Conservation (phyloP, 2,797 vertebrate genomes). For the Poecilia wingei region DNA sequence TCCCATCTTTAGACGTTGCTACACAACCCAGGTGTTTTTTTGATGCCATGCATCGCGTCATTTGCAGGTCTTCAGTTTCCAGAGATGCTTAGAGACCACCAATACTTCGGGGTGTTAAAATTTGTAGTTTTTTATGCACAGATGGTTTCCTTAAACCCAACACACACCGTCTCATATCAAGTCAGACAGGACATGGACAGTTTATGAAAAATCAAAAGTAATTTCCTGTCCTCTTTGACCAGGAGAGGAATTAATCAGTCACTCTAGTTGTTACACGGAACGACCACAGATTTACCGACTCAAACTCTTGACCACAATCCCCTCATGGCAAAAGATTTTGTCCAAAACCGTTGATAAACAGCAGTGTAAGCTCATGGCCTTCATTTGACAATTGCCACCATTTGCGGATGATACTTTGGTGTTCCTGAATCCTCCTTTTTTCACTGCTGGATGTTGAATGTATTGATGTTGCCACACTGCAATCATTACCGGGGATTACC, state of each 20-base stretch:
- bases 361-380: background rate
- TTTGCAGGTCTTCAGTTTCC: background rate
- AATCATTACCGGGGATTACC: background rate
- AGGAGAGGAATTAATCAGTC: background rate
- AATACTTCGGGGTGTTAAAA: background rate
- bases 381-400: background rate
- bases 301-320: background rate
- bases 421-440: conserved; percentile 9
- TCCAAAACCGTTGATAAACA: background rate
- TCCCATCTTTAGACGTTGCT: background rate
- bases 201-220: background rate
- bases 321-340: background rate
- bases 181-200: background rate
- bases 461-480: conserved; percentile 16
- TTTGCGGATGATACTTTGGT: background rate
- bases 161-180: background rate
- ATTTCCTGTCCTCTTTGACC: background rate
- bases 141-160: background rate
- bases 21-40: background rate
- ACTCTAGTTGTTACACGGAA: too few relatives aligned
- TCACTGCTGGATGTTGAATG: conserved; percentile 30
- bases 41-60: background rate
- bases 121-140: background rate
- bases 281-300: background rate
- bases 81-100: background rate